Conservation (phyloP, 2,797 vertebrate species). For the Mus caroli region DNA sequence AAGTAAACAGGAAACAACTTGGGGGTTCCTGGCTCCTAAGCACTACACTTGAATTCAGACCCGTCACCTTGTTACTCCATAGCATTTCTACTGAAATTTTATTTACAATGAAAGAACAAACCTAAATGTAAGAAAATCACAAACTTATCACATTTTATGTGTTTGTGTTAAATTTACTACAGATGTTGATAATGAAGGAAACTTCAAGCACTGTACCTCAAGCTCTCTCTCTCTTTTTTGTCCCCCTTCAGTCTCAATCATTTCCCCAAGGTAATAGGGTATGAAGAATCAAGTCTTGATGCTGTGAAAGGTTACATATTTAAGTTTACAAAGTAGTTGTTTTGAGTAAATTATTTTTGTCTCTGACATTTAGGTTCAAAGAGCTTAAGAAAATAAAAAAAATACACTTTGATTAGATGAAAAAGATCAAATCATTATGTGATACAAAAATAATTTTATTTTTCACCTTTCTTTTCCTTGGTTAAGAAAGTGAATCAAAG, state of each 20-base stretch:
- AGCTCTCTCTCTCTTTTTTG: constrained; percentile 64
- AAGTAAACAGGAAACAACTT: not conserved
- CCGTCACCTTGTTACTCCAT: not conserved
- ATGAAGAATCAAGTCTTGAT: constrained; percentile 72
- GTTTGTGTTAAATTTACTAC: constrained; percentile 61
- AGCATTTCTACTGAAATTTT: not conserved
- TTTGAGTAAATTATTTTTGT: constrained; percentile 68
- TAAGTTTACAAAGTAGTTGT: constrained; percentile 73
- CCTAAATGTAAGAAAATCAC: not conserved
- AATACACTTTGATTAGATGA: not conserved
- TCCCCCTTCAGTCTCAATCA: constrained; percentile 24
- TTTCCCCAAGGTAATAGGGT: constrained; percentile 64
- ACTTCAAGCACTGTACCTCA: constrained; percentile 46
- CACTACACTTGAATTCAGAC: not conserved
- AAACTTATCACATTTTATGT: not conserved
- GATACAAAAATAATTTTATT: constrained; percentile 25
- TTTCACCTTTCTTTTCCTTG: constrained; percentile 5
- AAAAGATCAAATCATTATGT: constrained; percentile 45
- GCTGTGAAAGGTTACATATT: constrained; percentile 69
- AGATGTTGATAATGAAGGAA: constrained; percentile 66
- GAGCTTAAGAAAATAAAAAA: constrained; percentile 27
- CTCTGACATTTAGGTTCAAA: constrained; percentile 55
- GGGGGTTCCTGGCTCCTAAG: not conserved
- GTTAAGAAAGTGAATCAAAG: not conserved
- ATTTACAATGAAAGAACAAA: not conserved